Evolutionary conservation across 1,140 invertebrate species (phyloP), one percentile per base, ranked within the genome.

Genomic region (Metaphire vulgaris): DNA sequence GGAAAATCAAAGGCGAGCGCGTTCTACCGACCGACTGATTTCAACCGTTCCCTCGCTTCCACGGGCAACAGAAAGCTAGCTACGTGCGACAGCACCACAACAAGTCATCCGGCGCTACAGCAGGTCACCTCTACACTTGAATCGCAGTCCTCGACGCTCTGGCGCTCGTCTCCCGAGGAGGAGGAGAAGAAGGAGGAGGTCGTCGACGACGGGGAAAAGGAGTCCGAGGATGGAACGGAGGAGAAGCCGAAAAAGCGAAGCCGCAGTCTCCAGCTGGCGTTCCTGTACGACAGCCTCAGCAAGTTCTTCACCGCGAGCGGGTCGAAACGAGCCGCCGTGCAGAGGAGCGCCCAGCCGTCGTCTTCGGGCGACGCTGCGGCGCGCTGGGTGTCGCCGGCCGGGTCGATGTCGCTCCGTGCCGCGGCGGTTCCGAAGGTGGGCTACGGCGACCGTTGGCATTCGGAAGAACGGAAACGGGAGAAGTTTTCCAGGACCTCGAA

Each of bases 241-340:
- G 67, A 26, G 14, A 69, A 69, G n/a, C 32, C 32, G n/a, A 64
- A 29, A 41, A 73, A 73, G 72, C 32, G 41, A 56, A 16, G 31
- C 2, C 33, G 72, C 28, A 73, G 30, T 56, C 72, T 56, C 33
- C 72, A 73, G 34, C n/a, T 73, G 33, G 32, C 72, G 26, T 73
- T 73, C 41, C 41, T 73, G 15, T 73, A 26, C 16, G 72, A 73
- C 41, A 73, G 72, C 41, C 41, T 73, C 32, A 41, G 31, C 26
- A 73, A 41, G 16, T 73, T 73, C 72, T 73, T 73, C 26, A 34
- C 72, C n/a, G 34, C 34, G 6, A 41, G 32, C 1, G 69, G 69
- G 2, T 26, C 29, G 33, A 71, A 71, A 31, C 30, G 69, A 28
- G 33, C 28, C 6, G 29, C 69, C 2, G 28, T 56, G 41, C 41